Evolutionary conservation across 2,888 invertebrate species (phyloP).

Genomic region (Elaeidobius kamerunicus): DNA sequence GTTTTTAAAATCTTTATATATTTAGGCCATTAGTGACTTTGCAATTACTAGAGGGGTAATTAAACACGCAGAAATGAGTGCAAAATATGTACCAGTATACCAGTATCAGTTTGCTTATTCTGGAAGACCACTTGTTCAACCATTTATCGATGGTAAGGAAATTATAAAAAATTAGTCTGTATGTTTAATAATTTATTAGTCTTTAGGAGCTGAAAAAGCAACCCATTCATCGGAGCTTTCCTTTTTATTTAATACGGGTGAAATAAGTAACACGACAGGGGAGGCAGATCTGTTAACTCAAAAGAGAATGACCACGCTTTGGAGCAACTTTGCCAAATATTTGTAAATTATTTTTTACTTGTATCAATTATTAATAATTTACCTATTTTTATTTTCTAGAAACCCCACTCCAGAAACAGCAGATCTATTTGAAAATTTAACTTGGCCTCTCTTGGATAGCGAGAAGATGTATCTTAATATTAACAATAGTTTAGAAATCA

Average conservation of each 20-base stretch:
- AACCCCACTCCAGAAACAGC: slow-evolving; percentile 9
- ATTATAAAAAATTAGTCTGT: neutral
- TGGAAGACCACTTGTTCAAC: slow-evolving; percentile 21
- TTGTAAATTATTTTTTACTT: slow-evolving; percentile 16
- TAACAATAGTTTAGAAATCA: slow-evolving; percentile 2
- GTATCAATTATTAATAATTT: neutral
- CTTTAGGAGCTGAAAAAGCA: slow-evolving; percentile 7
- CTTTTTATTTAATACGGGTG: slow-evolving; percentile 7
- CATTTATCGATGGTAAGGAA: slow-evolving; percentile 23
- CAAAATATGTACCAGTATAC: slow-evolving; percentile 30
- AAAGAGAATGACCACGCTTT: slow-evolving; percentile 7
- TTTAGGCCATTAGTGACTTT: slow-evolving; percentile 29
- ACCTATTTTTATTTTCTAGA: slow-evolving; percentile 47
- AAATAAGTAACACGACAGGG: neutral
- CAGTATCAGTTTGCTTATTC: slow-evolving; percentile 35
- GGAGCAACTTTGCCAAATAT: slow-evolving; percentile 22
- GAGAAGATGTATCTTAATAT: neutral
- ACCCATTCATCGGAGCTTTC: slow-evolving; percentile 5
- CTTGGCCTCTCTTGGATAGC: neutral
- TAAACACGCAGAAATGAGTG: slow-evolving; percentile 30
- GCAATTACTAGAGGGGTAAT: slow-evolving; percentile 24
- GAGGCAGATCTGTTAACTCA: neutral
- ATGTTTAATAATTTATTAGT: neutral
- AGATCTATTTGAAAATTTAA: slow-evolving; percentile 5
- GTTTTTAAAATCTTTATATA: no score